A percentile compares a stretch with the other conserved stretches of the same genome.
Evolutionary conservation across 1,140 invertebrate genomes (phyloP).

Genomic region (Bombus superbus): DNA sequence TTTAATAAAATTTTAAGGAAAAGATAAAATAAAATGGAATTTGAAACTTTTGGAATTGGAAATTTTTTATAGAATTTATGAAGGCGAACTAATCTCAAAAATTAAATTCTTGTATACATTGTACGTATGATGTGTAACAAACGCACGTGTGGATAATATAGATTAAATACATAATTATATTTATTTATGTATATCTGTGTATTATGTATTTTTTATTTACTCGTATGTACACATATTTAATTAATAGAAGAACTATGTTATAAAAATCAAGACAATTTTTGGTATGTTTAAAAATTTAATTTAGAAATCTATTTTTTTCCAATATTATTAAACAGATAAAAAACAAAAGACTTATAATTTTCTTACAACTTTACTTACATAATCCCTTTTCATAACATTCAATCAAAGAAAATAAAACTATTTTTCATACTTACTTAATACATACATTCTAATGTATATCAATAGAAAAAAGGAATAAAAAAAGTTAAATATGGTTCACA

Average conservation of each 20-base stretch:
- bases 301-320: not conserved
- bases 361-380: not conserved
- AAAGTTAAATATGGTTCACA: not conserved
- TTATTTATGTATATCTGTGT: conserved; percentile 17
- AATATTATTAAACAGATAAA: conserved; percentile 1
- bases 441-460: not conserved
- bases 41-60: not conserved
- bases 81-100: not conserved
- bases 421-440: not conserved
- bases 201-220: not conserved
- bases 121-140: not conserved
- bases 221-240: conserved; percentile 31
- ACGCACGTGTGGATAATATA: not conserved
- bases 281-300: not conserved
- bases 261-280: not conserved
- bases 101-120: conserved; percentile 1
- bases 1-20: not conserved
- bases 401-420: not conserved
- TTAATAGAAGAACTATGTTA: conserved; percentile 18
- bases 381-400: not conserved
- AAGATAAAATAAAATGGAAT: not conserved
- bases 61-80: conserved; percentile 1
- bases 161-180: conserved; percentile 17
- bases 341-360: conserved; percentile 1
- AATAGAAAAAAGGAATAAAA: conserved; percentile 2